Conservation (phyloP, 2,113 vertebrate genomes). For the Baryphthengus martii region DNA sequence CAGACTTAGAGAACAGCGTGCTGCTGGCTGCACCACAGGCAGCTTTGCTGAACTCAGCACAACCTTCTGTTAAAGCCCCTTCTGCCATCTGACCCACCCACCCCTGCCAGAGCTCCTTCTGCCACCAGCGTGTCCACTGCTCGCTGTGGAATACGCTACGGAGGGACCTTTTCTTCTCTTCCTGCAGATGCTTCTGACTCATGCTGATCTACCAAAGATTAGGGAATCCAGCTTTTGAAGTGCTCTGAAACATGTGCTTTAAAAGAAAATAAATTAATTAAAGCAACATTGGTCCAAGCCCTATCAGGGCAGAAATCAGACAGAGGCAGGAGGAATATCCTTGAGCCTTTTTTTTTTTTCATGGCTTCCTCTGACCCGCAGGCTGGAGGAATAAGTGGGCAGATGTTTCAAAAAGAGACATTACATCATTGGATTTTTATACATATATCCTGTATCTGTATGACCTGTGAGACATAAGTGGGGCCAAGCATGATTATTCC, state of each 20-base stretch:
- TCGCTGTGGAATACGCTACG: background rate
- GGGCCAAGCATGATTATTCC: background rate
- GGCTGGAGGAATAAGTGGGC: background rate
- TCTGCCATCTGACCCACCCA: background rate
- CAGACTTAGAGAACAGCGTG: background rate
- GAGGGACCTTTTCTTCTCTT: background rate
- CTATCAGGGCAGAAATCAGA: background rate
- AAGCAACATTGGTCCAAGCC: background rate
- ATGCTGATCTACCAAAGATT: background rate
- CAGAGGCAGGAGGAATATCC: background rate
- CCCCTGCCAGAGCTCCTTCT: background rate
- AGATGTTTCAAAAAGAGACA: constrained; percentile 4
- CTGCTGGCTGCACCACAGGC: background rate
- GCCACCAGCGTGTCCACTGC: accelerated
- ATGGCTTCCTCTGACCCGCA: background rate
- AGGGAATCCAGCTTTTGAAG: background rate
- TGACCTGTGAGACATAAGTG: background rate
- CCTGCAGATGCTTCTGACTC: constrained; percentile 43
- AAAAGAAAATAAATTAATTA: constrained; percentile 28
- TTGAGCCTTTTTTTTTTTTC: background rate
- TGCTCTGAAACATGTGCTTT: background rate
- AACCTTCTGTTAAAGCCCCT: background rate
- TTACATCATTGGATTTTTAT: constrained; percentile 3
- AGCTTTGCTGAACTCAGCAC: background rate
- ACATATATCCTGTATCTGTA: constrained; percentile 5